These are phyloP conservation scores for Dioctria rufipes DNA, from an alignment of 2,888 invertebrate species.

Conservation along the genomic window DNA sequence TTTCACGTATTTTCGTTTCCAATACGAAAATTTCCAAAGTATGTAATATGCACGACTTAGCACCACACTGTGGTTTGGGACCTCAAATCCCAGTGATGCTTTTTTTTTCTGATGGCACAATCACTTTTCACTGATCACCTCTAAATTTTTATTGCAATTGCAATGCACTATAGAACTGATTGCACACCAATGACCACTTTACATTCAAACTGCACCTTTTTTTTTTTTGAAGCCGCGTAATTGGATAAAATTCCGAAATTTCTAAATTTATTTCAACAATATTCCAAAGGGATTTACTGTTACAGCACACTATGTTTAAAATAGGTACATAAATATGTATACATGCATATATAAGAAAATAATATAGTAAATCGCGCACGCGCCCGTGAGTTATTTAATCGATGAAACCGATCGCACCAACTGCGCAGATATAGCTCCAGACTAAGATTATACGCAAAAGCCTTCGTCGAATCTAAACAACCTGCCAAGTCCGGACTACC, in stretches of 20 bases:
- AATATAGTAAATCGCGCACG: conserved; percentile 14
- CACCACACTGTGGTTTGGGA: background rate
- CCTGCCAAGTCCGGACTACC: conserved; percentile 27
- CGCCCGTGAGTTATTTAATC: conserved; percentile 44
- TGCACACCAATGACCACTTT: background rate
- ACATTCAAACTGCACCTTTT: background rate
- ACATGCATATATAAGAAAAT: background rate
- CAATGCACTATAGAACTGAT: background rate
- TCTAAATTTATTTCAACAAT: background rate
- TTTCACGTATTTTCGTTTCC: conserved; percentile 39
- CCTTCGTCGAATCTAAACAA: conserved; percentile 32
- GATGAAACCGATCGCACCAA: conserved; percentile 24
- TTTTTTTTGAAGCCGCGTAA: background rate
- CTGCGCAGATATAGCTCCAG: conserved; percentile 43
- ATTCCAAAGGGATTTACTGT: background rate
- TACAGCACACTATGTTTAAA: background rate
- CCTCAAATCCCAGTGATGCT: too few species aligned
- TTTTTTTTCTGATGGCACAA: background rate
- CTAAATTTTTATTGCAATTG: background rate
- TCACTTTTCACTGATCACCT: conserved; percentile 38
- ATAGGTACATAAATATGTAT: too few species aligned
- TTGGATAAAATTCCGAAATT: background rate
- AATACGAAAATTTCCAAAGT: conserved; percentile 7
- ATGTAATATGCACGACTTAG: background rate
- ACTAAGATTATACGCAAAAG: conserved; percentile 44